Percentiles rank a stretch among this genome's conserved stretches.
These are phyloP conservation scores for Illadopsis cleaveri DNA, from an alignment of 2,113 vertebrate species.

Conservation along the genomic window DNA sequence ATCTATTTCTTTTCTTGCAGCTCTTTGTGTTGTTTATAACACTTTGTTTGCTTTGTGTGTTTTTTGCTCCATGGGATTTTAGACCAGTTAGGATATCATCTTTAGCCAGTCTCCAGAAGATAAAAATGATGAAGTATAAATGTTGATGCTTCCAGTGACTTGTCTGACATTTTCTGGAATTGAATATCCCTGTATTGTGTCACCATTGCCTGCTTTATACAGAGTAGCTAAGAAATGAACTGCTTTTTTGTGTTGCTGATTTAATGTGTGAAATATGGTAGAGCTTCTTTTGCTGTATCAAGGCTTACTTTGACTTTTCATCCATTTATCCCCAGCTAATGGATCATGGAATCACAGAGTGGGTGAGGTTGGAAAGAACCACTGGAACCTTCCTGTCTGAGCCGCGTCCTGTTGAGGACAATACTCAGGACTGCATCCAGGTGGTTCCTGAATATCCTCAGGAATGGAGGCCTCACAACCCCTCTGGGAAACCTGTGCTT, in stretches of 20 bases:
- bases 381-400: rapidly evolving
- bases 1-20: neutral
- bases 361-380: neutral
- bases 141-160: neutral
- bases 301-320: neutral
- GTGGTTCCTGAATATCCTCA: neutral
- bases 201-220: neutral
- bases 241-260: neutral
- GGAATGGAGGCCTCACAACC: too few species aligned
- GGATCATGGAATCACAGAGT: too few species aligned
- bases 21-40: neutral
- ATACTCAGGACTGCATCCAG: rapidly evolving
- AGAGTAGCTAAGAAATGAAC: neutral
- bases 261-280: neutral
- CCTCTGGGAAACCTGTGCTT: neutral
- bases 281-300: neutral
- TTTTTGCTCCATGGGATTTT: neutral
- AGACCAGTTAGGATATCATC: neutral
- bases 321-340: neutral
- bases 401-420: rapidly evolving
- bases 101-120: neutral
- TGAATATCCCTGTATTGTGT: neutral
- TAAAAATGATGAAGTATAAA: neutral
- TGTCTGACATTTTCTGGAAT: neutral
- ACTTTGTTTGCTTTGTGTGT: neutral